A percentile compares a stretch with the other conserved stretches of the same genome.
phyloP scores from a whole-genome alignment of 1,140 invertebrate species.

The Drosophila persimilis region DNA sequence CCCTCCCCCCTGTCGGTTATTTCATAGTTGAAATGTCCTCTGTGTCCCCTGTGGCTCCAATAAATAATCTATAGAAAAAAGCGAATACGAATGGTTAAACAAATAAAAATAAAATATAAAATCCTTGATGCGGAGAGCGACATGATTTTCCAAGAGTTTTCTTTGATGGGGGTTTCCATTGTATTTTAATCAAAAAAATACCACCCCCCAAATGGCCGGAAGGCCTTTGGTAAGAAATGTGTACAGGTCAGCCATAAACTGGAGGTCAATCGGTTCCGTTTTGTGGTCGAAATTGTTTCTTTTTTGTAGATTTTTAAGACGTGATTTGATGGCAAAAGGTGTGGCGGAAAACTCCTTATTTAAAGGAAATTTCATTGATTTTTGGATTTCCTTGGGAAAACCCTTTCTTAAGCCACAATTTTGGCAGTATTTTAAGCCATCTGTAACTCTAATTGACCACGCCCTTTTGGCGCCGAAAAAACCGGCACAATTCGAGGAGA shows the following conservation, averaged over 20 bases:
- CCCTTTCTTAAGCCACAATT: constrained; percentile 29
- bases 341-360: background rate
- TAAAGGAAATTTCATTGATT: constrained; percentile 12
- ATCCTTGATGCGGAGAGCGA: no score
- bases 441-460: constrained; percentile 37
- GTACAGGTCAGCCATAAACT: constrained; percentile 18
- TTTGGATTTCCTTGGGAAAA: background rate
- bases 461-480: constrained; percentile 1
- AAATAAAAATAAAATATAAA: constrained; percentile 61
- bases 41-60: constrained; percentile 30
- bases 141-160: background rate
- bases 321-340: background rate
- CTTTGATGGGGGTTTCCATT: background rate
- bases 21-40: constrained; percentile 65
- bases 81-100: constrained; percentile 37
- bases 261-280: constrained; percentile 15
- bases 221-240: constrained; percentile 7
- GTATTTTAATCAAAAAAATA: constrained; percentile 1
- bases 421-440: constrained; percentile 26
- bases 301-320: constrained; percentile 3
- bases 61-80: constrained; percentile 68
- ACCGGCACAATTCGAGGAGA: constrained; percentile 25
- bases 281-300: constrained; percentile 6
- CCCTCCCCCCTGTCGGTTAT: constrained; percentile 42
- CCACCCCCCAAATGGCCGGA: constrained; percentile 3